phyloP scores from a whole-genome alignment of 2,888 invertebrate genomes.

The Clanis bilineata region DNA sequence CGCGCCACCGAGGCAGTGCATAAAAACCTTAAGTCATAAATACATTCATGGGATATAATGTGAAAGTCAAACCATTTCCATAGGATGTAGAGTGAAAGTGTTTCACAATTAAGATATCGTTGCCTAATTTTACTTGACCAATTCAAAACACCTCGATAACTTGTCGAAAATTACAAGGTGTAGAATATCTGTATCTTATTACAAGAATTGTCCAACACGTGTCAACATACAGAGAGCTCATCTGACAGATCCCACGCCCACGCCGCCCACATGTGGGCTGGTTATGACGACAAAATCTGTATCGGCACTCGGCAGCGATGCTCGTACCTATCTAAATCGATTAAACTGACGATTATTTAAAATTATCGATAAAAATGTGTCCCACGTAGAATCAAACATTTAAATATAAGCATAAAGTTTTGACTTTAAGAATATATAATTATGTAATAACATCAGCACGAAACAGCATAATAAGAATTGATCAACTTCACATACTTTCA shows the following conservation, averaged over 20 bases:
- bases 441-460: too few relatives aligned
- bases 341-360: neutral
- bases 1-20: too few relatives aligned
- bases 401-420: too few relatives aligned
- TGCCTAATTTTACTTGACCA: too few relatives aligned
- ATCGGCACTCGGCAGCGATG: neutral
- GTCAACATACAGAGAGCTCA: conserved; percentile 1
- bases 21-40: too few relatives aligned
- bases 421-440: too few relatives aligned
- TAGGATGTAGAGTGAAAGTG: neutral
- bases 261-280: conserved; percentile 3
- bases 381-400: too few relatives aligned
- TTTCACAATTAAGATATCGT: too few relatives aligned
- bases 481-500: too few relatives aligned
- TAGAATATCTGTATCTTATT: neutral
- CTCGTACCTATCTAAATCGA: neutral
- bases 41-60: too few relatives aligned
- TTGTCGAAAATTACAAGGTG: neutral
- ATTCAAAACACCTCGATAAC: neutral
- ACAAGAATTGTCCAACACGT: neutral
- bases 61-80: too few relatives aligned
- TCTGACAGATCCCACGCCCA: neutral
- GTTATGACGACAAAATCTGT: neutral
- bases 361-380: neutral
- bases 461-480: too few relatives aligned